Percentiles rank a stretch among this genome's conserved stretches.
phyloP scores from a whole-genome alignment of 1,140 invertebrate species.

The Aradophagus sp. region DNA sequence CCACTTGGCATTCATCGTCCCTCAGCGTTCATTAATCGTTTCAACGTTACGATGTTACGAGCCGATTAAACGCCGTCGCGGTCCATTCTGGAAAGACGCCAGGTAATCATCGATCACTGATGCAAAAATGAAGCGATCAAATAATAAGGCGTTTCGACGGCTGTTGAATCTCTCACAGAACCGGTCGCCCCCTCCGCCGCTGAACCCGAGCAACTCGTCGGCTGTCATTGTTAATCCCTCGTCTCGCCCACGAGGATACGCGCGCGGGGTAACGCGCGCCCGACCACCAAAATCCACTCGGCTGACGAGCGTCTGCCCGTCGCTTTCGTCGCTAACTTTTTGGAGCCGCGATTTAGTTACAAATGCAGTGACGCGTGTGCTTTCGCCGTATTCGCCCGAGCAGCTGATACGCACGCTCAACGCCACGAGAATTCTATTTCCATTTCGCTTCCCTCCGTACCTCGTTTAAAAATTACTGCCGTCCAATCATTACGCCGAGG shows the following conservation, averaged over 20 bases:
- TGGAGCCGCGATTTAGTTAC: conserved; percentile 45
- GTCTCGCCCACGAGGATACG: conserved; percentile 44
- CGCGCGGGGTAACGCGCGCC: conserved; percentile 46
- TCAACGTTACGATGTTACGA: too few relatives aligned
- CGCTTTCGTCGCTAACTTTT: conserved; percentile 52
- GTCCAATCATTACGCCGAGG: conserved; percentile 11
- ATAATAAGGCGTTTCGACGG: conserved; percentile 41
- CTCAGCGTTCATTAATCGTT: too few relatives aligned
- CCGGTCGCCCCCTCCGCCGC: conserved; percentile 48
- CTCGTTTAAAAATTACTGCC: conserved; percentile 25
- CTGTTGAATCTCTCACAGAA: conserved; percentile 57
- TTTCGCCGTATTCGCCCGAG: conserved; percentile 42
- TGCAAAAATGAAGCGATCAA: conserved; percentile 41
- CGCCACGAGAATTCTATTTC: conserved; percentile 39
- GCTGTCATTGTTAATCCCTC: conserved; percentile 56
- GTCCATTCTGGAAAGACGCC: conserved; percentile 9
- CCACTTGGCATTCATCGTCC: too few relatives aligned
- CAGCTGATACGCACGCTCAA: conserved; percentile 41
- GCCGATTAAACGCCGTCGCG: conserved; percentile 13
- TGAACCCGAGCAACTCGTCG: conserved; percentile 38
- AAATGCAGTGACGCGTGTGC: conserved; percentile 47
- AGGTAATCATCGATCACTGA: conserved; percentile 40
- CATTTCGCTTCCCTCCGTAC: conserved; percentile 4
- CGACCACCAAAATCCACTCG: conserved; percentile 55
- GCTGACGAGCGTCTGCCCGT: conserved; percentile 57